Evolutionary conservation across 1,140 invertebrate species (phyloP).

Genomic region (Amyelois transitella): DNA sequence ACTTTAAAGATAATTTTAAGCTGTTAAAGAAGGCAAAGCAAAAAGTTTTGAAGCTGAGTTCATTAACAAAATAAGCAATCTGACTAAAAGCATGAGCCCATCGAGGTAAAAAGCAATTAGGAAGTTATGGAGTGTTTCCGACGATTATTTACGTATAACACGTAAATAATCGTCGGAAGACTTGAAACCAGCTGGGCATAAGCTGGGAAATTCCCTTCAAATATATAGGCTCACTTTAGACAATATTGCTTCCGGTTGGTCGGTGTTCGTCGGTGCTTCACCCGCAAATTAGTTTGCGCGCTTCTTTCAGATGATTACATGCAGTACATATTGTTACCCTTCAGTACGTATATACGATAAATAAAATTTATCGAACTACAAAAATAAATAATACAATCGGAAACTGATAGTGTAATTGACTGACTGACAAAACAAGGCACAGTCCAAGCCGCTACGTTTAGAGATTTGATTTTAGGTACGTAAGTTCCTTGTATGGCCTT

Average conservation of each 20-base stretch:
- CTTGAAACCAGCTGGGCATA: constrained; percentile 10
- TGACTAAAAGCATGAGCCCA: constrained; percentile 57
- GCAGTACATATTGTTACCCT: no score
- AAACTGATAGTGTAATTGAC: no score
- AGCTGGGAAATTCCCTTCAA: constrained; percentile 9
- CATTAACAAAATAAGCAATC: constrained; percentile 66
- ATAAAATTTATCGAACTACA: no score
- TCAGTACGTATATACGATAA: no score
- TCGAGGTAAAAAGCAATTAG: constrained; percentile 62
- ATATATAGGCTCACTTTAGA: constrained; percentile 14
- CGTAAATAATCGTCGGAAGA: no score
- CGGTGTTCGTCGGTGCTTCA: not conserved
- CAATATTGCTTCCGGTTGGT: constrained; percentile 1
- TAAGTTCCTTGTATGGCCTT: no score
- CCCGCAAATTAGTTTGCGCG: not conserved
- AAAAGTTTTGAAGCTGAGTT: constrained; percentile 46
- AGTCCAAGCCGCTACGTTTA: no score
- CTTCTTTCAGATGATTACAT: no score
- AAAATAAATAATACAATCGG: no score
- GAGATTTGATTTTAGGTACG: no score
- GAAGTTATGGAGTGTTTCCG: constrained; percentile 58
- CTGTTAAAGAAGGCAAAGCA: constrained; percentile 32
- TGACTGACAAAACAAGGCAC: no score
- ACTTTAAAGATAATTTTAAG: constrained; percentile 29
- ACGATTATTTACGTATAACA: constrained; percentile 55